Percentiles rank a stretch among this genome's conserved stretches.
phyloP scores from a whole-genome alignment of 1,140 invertebrate species.

The Penaeus indicus region DNA sequence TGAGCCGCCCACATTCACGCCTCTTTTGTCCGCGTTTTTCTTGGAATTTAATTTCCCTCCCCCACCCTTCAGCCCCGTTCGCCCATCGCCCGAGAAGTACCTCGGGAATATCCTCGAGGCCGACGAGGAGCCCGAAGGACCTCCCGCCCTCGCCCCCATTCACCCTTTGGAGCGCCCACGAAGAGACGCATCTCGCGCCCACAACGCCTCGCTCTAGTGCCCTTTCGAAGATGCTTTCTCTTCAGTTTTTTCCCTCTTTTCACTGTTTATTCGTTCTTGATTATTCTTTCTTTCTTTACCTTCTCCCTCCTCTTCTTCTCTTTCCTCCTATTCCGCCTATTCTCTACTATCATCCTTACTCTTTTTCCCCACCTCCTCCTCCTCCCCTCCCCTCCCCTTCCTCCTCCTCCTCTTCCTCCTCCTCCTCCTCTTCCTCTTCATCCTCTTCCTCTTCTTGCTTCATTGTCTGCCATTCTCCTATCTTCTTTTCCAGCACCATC shows the following conservation, averaged over 20 bases:
- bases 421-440: no score
- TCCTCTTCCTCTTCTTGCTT: neutral
- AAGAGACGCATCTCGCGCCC: no score
- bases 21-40: neutral
- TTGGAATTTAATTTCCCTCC: neutral
- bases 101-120: no score
- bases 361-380: neutral
- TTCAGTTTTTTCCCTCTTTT: no score
- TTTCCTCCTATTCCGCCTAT: neutral
- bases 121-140: no score
- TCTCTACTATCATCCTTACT: neutral
- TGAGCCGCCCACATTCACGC: neutral
- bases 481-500: no score
- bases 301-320: neutral
- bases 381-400: neutral
- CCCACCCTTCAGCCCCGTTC: neutral
- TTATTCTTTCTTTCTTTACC: neutral
- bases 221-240: no score
- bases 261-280: neutral
- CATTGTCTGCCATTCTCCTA: neutral
- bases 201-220: no score
- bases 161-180: no score
- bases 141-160: no score
- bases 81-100: no score
- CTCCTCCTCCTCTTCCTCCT: no score